Percentiles rank a stretch among this genome's conserved stretches.
Evolutionary conservation across 37 sponge, comb jelly and placozoan species (phyloP).

Genomic region (Haliclona indistincta): DNA sequence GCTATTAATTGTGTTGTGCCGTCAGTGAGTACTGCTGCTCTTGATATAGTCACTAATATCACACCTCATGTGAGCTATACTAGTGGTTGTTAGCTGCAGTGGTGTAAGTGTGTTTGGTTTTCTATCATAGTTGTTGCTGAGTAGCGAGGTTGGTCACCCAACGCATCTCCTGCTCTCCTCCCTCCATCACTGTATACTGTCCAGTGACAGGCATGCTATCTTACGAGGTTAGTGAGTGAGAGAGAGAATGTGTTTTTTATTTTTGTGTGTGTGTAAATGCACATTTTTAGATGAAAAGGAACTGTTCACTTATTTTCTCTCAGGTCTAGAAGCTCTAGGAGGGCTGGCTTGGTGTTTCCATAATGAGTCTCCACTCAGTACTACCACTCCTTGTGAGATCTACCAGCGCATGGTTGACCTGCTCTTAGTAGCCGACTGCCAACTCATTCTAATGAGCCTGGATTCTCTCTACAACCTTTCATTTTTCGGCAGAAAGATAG

Average conservation of each 20-base stretch:
- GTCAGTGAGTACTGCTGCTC: neutral
- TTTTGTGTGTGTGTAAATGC: neutral
- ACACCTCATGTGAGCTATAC: constrained; percentile 24
- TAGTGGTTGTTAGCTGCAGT: too few relatives aligned
- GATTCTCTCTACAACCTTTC: constrained; percentile 59
- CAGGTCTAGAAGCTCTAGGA: constrained; percentile 45
- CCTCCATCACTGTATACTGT: constrained; percentile 31
- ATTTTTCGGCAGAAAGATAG: constrained; percentile 10
- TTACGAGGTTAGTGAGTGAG: constrained; percentile 10
- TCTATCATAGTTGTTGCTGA: constrained; percentile 14
- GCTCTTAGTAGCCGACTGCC: constrained; percentile 43
- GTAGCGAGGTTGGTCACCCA: neutral
- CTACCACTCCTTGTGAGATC: constrained; percentile 16
- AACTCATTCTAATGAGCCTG: constrained; percentile 21
- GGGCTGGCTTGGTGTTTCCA: constrained; percentile 28
- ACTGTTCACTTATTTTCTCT: neutral
- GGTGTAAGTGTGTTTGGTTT: neutral
- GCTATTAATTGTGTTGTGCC: constrained; percentile 15
- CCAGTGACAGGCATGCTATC: constrained; percentile 13
- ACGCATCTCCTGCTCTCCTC: constrained; percentile 10
- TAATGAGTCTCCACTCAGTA: constrained; percentile 16
- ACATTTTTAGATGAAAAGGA: neutral
- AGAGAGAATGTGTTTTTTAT: neutral
- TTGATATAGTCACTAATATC: constrained; percentile 38
- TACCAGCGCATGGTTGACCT: constrained; percentile 25